These are phyloP conservation scores for Pteropus rufus DNA, from an alignment of 2,797 vertebrate species.

Conservation along the genomic window DNA sequence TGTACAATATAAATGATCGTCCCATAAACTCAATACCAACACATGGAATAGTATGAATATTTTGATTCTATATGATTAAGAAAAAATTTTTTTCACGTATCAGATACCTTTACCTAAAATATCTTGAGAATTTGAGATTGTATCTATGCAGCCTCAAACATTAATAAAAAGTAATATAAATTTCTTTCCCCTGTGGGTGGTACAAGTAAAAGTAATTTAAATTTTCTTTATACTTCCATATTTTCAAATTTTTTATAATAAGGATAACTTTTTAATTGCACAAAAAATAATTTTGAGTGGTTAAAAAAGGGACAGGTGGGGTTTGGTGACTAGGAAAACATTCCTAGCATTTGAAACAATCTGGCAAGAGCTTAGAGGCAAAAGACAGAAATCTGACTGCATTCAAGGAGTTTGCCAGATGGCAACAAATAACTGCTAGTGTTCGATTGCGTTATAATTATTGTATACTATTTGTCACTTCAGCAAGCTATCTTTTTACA, in stretches of 20 bases:
- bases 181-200: not conserved
- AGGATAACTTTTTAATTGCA: conserved; percentile 11
- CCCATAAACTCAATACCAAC: not conserved
- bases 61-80: not conserved
- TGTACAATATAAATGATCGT: not conserved
- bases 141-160: not conserved
- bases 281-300: conserved; percentile 20
- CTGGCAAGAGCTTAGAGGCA: conserved; percentile 41
- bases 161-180: conserved; percentile 11
- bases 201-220: not conserved
- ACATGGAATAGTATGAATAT: not conserved
- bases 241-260: not conserved
- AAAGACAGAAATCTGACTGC: conserved; percentile 66
- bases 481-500: conserved; percentile 55
- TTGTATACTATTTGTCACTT: conserved; percentile 60
- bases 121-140: conserved; percentile 11
- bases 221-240: not conserved
- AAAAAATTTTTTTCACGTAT: not conserved
- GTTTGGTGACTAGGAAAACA: conserved; percentile 29
- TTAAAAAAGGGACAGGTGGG: not conserved
- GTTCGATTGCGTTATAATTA: conserved; percentile 63
- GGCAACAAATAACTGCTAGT: conserved; percentile 47
- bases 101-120: conserved; percentile 15
- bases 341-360: conserved; percentile 25
- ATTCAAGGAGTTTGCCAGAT: conserved; percentile 61